A percentile compares a stretch with the other conserved stretches of the same genome.
These are phyloP conservation scores for Cheilosia pagana DNA, from an alignment of 2,888 invertebrate species.

Conservation along the genomic window DNA sequence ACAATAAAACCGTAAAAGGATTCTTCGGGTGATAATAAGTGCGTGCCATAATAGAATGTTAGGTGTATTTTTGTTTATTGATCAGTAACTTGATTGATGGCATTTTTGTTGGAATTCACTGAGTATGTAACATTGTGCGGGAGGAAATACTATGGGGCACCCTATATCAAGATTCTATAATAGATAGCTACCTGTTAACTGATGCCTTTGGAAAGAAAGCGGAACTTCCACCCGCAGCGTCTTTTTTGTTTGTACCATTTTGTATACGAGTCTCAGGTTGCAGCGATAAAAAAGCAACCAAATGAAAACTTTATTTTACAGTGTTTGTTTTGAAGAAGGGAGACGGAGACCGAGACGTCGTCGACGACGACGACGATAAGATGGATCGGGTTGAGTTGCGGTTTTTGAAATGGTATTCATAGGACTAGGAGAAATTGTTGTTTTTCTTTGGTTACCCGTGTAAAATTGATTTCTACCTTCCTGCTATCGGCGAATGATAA, in stretches of 20 bases:
- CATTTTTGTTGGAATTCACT: constrained; percentile 59
- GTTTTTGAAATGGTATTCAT: constrained; percentile 9
- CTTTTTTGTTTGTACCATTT: constrained; percentile 11
- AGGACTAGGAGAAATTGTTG: constrained; percentile 11
- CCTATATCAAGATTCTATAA: constrained; percentile 31
- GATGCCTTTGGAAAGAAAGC: constrained; percentile 16
- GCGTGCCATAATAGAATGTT: constrained; percentile 22
- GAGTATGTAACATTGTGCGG: constrained; percentile 14
- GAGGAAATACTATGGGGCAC: not conserved
- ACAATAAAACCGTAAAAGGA: constrained; percentile 67
- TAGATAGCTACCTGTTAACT: constrained; percentile 40
- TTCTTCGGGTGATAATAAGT: constrained; percentile 63
- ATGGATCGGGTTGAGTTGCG: constrained; percentile 11
- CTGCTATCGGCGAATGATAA: constrained; percentile 33
- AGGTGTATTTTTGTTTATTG: constrained; percentile 49
- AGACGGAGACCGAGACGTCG: too few relatives aligned
- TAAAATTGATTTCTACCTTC: constrained; percentile 45
- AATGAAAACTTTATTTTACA: constrained; percentile 40
- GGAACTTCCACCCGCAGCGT: constrained; percentile 10
- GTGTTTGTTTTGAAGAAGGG: constrained; percentile 14
- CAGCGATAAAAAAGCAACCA: constrained; percentile 37
- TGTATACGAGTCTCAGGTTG: constrained; percentile 9
- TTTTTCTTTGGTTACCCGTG: constrained; percentile 15
- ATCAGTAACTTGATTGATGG: constrained; percentile 66
- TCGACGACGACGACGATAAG: constrained; percentile 1